Conservation (phyloP, 2,888 invertebrate genomes). For the Penaeus monodon region DNA sequence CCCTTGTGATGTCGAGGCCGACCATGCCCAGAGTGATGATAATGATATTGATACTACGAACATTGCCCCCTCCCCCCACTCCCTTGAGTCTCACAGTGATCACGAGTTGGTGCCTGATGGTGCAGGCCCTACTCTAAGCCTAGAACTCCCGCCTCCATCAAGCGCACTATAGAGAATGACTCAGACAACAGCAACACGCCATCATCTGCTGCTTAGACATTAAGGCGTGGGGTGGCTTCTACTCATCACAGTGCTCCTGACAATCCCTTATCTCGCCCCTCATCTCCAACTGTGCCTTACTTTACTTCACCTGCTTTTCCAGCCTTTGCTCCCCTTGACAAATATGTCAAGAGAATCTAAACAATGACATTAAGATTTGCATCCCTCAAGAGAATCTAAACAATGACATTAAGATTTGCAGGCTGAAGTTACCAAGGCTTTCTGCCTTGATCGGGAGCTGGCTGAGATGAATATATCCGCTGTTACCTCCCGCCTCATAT, state of each 20-base stretch:
- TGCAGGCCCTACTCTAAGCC: too few relatives aligned
- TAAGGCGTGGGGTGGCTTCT: not conserved
- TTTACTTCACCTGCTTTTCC: not conserved
- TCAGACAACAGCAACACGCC: constrained; percentile 1
- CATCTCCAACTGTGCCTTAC: too few relatives aligned
- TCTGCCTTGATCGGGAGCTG: constrained; percentile 21
- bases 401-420: not conserved
- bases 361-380: not conserved
- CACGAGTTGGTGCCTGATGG: too few relatives aligned
- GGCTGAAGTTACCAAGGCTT: constrained; percentile 15
- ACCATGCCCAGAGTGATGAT: too few relatives aligned
- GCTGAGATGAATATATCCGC: constrained; percentile 41
- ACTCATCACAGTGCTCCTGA: not conserved
- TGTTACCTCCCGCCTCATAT: constrained; percentile 21
- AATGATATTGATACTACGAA: too few relatives aligned
- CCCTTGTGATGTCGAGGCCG: too few relatives aligned
- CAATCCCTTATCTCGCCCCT: too few relatives aligned
- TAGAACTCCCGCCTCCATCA: too few relatives aligned
- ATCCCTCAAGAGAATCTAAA: not conserved
- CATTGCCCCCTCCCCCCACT: too few relatives aligned
- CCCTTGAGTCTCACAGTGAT: too few relatives aligned
- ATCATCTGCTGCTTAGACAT: constrained; percentile 7
- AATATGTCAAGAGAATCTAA: not conserved
- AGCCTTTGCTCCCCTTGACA: constrained; percentile 20
- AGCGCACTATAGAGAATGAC: not conserved